Base-by-base conservation (phyloP, 2,888 invertebrate genomes). In the Sceliomorpha sp. region DNA sequence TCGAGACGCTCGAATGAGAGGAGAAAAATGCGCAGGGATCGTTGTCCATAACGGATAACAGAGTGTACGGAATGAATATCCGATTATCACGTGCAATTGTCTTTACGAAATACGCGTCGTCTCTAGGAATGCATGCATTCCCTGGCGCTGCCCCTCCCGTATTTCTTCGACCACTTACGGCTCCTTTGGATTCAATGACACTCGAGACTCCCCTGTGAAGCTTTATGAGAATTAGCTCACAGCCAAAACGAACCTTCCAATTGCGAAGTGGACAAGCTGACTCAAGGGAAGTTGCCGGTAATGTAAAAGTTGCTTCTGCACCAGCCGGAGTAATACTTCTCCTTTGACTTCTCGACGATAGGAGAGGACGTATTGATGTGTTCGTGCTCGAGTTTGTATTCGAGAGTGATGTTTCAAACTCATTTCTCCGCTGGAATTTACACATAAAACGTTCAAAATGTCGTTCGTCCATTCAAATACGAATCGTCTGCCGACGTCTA, bases 1-100 rank as follows among this genome's bases (percentile, higher is more conserved):
- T 13, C 12, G 34, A 34, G 34, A 15, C 8, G n/a, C 9, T 42
- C 13, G 17, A 45, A 26, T 20, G 26, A 50, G 20, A 36, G 24
- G 8, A 47, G 55, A 70, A 70, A 64, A 64, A 59, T 58, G 48
- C 20, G 26, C 60, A 39, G 8, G 24, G 17, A 47, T 47, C 60
- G 48, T 36, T 47, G 45, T 60, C 40, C 34, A 34, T 56, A 56
- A 56, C 40, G 45, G 36, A 50, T 62, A 62, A 56, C 48, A 56
- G 32, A 44, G 51, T 12, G 31, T 7, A 10, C 6, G 9, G 39
- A 68, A 68, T 60, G 62, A 62, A 62, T 56, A 68, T 55, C 32
- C 51, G 47, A 62, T 68, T 40, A 56, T 39, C 40, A 40, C 39
- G 39, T 32, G 27, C 6, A 32, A 45, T 45, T 62, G 37, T 55